Conservation (phyloP, 2,797 vertebrate genomes). For the Megaceryle alcyon region DNA sequence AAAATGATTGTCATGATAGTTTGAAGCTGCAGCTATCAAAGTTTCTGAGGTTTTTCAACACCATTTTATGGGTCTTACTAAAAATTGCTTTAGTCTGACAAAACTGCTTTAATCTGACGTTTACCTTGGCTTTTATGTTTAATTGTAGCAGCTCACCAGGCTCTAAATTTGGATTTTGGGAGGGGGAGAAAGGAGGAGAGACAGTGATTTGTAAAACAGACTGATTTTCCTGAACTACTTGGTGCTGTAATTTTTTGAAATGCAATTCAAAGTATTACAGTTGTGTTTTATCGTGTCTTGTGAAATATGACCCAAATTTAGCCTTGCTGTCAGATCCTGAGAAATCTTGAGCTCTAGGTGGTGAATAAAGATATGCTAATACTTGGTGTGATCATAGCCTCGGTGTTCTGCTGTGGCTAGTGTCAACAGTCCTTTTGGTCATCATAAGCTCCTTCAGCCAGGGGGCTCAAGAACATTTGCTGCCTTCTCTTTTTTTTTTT, state of each 20-base stretch:
- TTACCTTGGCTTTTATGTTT: neutral
- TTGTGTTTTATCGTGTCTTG: neutral
- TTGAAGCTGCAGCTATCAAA: neutral
- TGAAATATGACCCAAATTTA: neutral
- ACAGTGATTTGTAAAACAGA: neutral
- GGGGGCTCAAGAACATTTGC: neutral
- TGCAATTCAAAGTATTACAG: neutral
- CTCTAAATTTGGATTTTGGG: neutral
- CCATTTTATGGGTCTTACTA: neutral
- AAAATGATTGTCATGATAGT: neutral
- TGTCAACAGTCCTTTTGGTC: neutral
- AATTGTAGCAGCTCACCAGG: neutral
- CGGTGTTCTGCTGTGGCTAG: neutral
- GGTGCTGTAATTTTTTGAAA: neutral
- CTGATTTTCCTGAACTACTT: neutral
- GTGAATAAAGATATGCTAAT: neutral
- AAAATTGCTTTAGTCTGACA: neutral
- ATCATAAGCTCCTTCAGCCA: neutral
- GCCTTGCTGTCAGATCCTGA: neutral
- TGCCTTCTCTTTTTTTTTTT: neutral
- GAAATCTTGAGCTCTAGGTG: neutral
- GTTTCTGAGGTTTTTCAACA: neutral
- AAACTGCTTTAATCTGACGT: neutral
- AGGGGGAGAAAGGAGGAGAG: neutral
- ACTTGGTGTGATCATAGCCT: neutral